Evolutionary conservation across 2,113 vertebrate genomes (phyloP).

Genomic region (Perccottus glenii): DNA sequence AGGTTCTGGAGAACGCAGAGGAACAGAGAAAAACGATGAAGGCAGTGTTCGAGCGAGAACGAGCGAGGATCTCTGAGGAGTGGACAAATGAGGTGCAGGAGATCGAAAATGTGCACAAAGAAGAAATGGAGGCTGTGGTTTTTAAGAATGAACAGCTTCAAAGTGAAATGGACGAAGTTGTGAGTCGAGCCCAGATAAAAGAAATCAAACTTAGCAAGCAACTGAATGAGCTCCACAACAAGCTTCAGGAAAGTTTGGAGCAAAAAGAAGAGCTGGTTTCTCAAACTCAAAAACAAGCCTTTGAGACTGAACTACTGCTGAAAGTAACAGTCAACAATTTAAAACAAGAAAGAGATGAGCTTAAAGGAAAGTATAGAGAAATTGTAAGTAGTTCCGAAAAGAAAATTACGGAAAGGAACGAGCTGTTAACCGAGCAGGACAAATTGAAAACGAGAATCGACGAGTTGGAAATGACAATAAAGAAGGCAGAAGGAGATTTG

Average conservation of each 20-base stretch:
- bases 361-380: conserved; percentile 71
- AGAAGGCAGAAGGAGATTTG: conserved; percentile 69
- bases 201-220: conserved; percentile 76
- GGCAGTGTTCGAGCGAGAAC: conserved; percentile 42
- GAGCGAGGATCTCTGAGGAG: conserved; percentile 30
- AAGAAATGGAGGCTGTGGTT: conserved; percentile 71
- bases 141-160: conserved; percentile 80
- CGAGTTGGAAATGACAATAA: conserved; percentile 68
- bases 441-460: conserved; percentile 71
- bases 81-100: conserved; percentile 73
- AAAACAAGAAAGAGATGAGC: conserved; percentile 75
- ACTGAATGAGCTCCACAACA: conserved; percentile 75
- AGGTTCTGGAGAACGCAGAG: conserved; percentile 67
- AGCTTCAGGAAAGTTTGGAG: conserved; percentile 71
- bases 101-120: conserved; percentile 76
- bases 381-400: conserved; percentile 47
- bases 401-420: conserved; percentile 68
- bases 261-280: conserved; percentile 62
- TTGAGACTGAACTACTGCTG: conserved; percentile 66
- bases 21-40: conserved; percentile 64
- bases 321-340: conserved; percentile 73
- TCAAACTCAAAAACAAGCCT: conserved; percentile 61
- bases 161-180: conserved; percentile 73
- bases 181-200: conserved; percentile 64
- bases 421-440: conserved; percentile 74